Base-by-base conservation (phyloP, 2,888 invertebrate species). In the Athalia circularis region DNA sequence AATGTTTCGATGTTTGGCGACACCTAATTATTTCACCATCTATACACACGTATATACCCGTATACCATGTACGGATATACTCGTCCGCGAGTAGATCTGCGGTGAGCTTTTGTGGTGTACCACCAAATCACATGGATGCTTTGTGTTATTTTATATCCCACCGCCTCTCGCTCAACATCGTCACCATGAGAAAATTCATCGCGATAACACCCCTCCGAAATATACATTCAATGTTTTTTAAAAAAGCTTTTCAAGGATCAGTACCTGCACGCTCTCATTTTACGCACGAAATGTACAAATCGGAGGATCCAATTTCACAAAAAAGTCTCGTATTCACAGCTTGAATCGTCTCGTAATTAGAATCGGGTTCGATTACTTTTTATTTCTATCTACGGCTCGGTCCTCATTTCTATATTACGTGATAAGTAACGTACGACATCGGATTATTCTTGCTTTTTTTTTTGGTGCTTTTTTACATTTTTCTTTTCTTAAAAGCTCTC, bases 1-100 rank as follows among this genome's bases (percentile, higher is more conserved):
- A 83, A 82, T 79, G 80, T 79, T 77, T 78, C 70, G 67, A 82
- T 84, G 84, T 86, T 86, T 83, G 84, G 68, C 81, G 81, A 80
- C 84, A 81, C 80, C 82, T 84, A 84, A 84, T 85, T 85, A 85
- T 85, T 85, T 85, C 80, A 81, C 83, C 76, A 72, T 72, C 47
- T 59, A 13, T 65, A n/a, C 47, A 43, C 43, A 43, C 7, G 1
- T 54, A n/a, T 54, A 54, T 29, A 29, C 29, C 29, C 29, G 0
- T 54, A 4, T 54, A 54, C 29, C 29, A 29, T 29, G 29, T 29
- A 29, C 29, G 29, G 29, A 29, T 29, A 29, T 29, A 29, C 29
- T 29, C 29, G 29, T 29, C 29, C 4, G 0, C 54, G 1, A 6
- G 54, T 9, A 5, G 59, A 72, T 72, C 57, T 48, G 72, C 59